Percentiles rank a stretch among this genome's conserved stretches.
phyloP scores from a whole-genome alignment of 2,797 vertebrate species.

The Glyptemys insculpta region DNA sequence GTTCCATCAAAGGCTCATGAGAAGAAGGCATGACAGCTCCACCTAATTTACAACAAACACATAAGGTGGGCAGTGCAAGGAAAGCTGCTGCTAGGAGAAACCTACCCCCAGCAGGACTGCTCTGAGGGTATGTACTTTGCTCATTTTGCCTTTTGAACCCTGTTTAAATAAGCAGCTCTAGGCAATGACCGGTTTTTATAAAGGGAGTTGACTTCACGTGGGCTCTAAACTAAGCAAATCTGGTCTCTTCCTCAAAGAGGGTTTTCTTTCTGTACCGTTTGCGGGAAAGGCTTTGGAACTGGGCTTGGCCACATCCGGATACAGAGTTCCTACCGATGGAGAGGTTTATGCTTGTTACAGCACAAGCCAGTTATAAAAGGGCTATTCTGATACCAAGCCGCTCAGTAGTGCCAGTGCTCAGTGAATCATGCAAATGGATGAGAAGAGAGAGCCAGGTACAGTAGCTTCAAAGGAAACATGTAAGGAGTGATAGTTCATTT shows the following conservation, averaged over 20 bases:
- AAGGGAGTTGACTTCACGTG: slow-evolving; percentile 49
- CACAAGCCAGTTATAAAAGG: slow-evolving; percentile 59
- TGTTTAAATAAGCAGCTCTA: slow-evolving; percentile 27
- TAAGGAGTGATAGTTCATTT: slow-evolving; percentile 62
- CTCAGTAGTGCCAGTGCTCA: slow-evolving; percentile 39
- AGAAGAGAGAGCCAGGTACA: slow-evolving; percentile 59
- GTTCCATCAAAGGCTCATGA: neutral
- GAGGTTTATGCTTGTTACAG: slow-evolving; percentile 39
- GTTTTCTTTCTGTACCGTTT: neutral
- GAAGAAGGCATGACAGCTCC: slow-evolving; percentile 1
- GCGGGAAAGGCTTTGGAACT: slow-evolving; percentile 24
- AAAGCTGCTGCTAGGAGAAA: slow-evolving; percentile 18
- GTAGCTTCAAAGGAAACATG: slow-evolving; percentile 69
- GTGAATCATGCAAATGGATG: slow-evolving; percentile 23
- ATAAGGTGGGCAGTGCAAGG: accelerated
- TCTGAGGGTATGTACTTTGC: neutral
- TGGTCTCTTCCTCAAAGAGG: slow-evolving; percentile 22
- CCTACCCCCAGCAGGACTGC: neutral
- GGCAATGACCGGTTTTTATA: slow-evolving; percentile 22
- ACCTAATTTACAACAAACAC: neutral
- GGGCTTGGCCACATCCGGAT: slow-evolving; percentile 49
- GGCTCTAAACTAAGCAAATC: slow-evolving; percentile 44
- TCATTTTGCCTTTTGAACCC: slow-evolving; percentile 25
- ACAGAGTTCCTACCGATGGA: slow-evolving; percentile 43
- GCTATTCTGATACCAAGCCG: neutral